Evolutionary conservation across 2,888 invertebrate genomes (phyloP).

Genomic region (Sussaba pulchella): DNA sequence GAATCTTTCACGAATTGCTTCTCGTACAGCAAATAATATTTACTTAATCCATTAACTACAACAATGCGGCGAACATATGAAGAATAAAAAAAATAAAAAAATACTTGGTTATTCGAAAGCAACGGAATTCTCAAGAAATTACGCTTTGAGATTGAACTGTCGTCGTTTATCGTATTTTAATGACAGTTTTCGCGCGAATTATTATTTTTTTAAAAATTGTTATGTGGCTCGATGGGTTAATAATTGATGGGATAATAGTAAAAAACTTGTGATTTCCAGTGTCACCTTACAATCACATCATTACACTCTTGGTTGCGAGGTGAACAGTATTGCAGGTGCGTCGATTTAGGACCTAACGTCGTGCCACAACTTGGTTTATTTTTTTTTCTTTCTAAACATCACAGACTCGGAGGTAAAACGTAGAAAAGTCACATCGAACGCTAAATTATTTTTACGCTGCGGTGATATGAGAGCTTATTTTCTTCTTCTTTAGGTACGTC

Average conservation of each 20-base stretch:
- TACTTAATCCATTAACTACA: slow-evolving; percentile 47
- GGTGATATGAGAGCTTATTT: slow-evolving; percentile 44
- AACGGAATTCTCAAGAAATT: slow-evolving; percentile 10
- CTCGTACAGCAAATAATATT: slow-evolving; percentile 35
- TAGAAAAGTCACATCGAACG: slow-evolving; percentile 68
- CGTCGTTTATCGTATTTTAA: slow-evolving; percentile 37
- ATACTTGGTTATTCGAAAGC: slow-evolving; percentile 16
- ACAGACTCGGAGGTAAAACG: slow-evolving; percentile 69
- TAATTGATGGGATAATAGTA: slow-evolving; percentile 7
- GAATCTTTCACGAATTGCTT: slow-evolving; percentile 49
- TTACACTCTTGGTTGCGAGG: slow-evolving; percentile 36
- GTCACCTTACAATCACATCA: slow-evolving; percentile 17
- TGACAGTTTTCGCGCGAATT: background rate
- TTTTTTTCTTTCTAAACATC: slow-evolving; percentile 61
- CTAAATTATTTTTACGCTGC: slow-evolving; percentile 58
- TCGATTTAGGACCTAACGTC: slow-evolving; percentile 54
- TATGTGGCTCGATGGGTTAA: slow-evolving; percentile 24
- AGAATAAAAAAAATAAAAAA: slow-evolving; percentile 24
- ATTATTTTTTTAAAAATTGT: background rate
- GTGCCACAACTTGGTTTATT: slow-evolving; percentile 53
- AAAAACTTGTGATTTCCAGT: slow-evolving; percentile 29
- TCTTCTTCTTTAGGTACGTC: slow-evolving; percentile 50
- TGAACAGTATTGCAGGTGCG: slow-evolving; percentile 56
- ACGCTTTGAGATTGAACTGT: slow-evolving; percentile 5
- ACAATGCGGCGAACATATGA: slow-evolving; percentile 37